These are phyloP conservation scores for Herminia tarsipennalis DNA, from an alignment of 2,888 invertebrate species.

Conservation along the genomic window DNA sequence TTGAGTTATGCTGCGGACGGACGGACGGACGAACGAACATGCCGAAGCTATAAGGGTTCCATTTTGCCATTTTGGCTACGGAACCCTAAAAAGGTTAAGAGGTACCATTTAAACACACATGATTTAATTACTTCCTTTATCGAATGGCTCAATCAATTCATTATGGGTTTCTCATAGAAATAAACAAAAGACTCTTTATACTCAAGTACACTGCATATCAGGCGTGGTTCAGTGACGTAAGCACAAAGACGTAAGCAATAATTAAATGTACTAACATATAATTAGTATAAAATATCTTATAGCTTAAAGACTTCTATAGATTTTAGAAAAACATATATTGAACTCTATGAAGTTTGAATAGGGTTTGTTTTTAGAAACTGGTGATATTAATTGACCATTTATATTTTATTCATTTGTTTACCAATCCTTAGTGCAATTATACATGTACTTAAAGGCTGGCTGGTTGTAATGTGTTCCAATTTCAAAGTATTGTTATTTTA, in stretches of 20 bases:
- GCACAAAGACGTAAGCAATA: constrained; percentile 71
- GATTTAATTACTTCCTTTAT: constrained; percentile 76
- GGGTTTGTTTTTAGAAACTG: constrained; percentile 1
- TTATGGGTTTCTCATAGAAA: constrained; percentile 71
- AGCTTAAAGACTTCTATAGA: constrained; percentile 34
- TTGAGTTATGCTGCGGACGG: too few relatives aligned
- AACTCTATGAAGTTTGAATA: neutral
- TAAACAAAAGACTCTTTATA: constrained; percentile 78
- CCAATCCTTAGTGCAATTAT: constrained; percentile 27
- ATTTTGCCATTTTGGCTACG: too few relatives aligned
- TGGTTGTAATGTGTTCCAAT: constrained; percentile 5
- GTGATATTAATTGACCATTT: neutral
- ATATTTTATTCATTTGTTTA: constrained; percentile 19
- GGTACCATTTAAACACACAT: constrained; percentile 40
- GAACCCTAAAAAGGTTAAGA: constrained; percentile 1
- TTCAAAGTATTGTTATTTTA: constrained; percentile 2
- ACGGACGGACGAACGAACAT: too few relatives aligned
- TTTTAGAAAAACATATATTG: constrained; percentile 8
- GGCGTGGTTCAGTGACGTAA: constrained; percentile 74
- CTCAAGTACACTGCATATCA: constrained; percentile 27
- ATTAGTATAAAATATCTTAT: constrained; percentile 60
- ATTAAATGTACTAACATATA: constrained; percentile 72
- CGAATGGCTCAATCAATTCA: constrained; percentile 70
- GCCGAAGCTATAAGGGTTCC: too few relatives aligned
- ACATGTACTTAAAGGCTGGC: too few relatives aligned